Percentiles rank a stretch among this genome's conserved stretches.
These are phyloP conservation scores for Chloebia gouldiae DNA, from an alignment of 2,113 vertebrate species.

Conservation along the genomic window DNA sequence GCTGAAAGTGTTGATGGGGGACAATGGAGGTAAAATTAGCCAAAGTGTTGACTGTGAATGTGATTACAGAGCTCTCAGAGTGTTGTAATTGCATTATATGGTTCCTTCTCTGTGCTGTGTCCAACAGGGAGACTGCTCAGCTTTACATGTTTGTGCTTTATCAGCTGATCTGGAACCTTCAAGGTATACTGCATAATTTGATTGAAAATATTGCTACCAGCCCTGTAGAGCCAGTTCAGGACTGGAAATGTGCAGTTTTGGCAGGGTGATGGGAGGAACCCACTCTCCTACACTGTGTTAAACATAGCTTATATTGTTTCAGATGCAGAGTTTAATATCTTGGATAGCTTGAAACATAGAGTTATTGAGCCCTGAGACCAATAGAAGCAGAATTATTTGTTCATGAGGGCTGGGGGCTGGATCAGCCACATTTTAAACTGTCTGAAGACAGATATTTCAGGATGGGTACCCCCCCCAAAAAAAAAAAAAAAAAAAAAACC, in stretches of 20 bases:
- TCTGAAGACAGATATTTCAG: neutral
- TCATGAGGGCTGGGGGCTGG: neutral
- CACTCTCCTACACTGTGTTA: accelerated
- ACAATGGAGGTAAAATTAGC: neutral
- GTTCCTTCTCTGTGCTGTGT: neutral
- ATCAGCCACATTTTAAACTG: neutral
- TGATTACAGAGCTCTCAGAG: neutral
- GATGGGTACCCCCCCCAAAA: neutral
- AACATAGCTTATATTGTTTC: neutral
- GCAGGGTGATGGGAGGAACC: neutral
- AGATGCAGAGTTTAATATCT: neutral
- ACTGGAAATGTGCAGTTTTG: neutral
- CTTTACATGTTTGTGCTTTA: neutral
- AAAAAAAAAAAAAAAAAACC: neutral
- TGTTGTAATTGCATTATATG: neutral
- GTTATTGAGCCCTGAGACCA: neutral
- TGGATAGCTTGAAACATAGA: neutral
- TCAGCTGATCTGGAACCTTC: neutral
- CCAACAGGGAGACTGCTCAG: neutral
- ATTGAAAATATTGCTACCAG: neutral
- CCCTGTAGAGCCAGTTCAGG: neutral
- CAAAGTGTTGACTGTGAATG: neutral
- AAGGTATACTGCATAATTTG: neutral
- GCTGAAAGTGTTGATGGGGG: neutral
- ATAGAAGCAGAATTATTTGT: neutral